phyloP scores from a whole-genome alignment of 2,113 vertebrate genomes.

The Gallinago media region DNA sequence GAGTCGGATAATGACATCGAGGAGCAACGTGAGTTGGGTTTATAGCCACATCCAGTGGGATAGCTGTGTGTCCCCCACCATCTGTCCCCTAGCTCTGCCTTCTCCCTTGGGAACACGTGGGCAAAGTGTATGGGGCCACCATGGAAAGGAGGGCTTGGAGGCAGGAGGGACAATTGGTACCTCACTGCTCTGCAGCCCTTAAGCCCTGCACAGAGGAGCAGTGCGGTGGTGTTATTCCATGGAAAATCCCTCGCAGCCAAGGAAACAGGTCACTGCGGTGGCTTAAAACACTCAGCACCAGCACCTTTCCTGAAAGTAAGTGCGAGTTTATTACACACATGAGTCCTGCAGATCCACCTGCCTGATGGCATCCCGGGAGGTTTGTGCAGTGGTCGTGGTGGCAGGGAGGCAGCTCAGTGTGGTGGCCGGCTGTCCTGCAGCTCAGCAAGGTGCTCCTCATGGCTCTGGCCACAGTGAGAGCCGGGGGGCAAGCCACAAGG shows the following conservation, averaged over 20 bases:
- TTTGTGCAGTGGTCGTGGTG: background rate
- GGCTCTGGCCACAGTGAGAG: background rate
- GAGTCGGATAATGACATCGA: constrained; percentile 88
- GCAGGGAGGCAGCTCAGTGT: background rate
- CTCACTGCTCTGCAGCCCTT: fast-evolving
- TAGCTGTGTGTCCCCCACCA: background rate
- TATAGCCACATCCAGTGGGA: fast-evolving
- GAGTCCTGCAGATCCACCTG: background rate
- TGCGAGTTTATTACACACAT: background rate
- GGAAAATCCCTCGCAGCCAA: background rate
- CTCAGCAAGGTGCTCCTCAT: background rate
- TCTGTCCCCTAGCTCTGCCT: background rate
- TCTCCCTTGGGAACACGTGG: background rate
- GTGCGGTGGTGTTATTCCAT: background rate
- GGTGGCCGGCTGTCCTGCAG: background rate
- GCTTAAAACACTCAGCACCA: background rate
- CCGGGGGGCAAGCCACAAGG: background rate
- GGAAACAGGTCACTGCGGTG: background rate
- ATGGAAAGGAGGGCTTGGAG: background rate
- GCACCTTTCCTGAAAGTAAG: background rate
- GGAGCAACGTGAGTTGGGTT: constrained; percentile 84
- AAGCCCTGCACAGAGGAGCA: fast-evolving
- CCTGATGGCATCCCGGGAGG: fast-evolving
- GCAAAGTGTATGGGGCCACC: fast-evolving
- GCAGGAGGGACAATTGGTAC: background rate